Evolutionary conservation across 92 coral and sea anemone genomes (phyloP), one percentile per base, ranked within the genome.

Genomic region (Metridium senile): DNA sequence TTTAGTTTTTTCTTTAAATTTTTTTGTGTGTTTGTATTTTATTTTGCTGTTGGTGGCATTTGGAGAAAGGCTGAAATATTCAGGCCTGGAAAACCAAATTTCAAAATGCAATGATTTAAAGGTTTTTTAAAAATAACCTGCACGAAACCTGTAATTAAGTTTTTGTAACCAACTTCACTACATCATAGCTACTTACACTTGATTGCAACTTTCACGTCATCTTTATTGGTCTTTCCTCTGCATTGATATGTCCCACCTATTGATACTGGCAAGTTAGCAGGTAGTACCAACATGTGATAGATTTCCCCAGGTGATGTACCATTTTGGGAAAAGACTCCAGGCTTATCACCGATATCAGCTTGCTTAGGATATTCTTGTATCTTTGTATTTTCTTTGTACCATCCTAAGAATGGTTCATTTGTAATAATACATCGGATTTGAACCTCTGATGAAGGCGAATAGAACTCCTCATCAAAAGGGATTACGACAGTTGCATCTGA

Each of bases 121-220:
- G n/a, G n/a, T n/a, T n/a, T n/a, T n/a, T n/a, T n/a, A n/a, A n/a
- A n/a, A n/a, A n/a, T n/a, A n/a, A n/a, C n/a, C n/a, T n/a, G n/a
- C n/a, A n/a, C n/a, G n/a, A n/a, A n/a, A n/a, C n/a, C 9, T 45
- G 7, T 45, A 45, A 45, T 45, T 7, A 45, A 45, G 16, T 16
- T 16, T 7, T 45, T 45, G 9, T 45, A 45, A 45, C 51, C 16
- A 7, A 45, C 16, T 45, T 7, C 51, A 45, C 61, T 54, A 10
- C n/a, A 31, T 62, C 20, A 20, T 65, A 34, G 39, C 9, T 72
- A 74, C 79, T 74, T 32, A 74, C 79, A 74, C 30, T 21, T 58
- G 17, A 34, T 20, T 1, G 6, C 56, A 6, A 74, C 20, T 21
- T 9, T 1, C 0, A 33, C 26, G 1, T 0, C 58, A 0, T 30